These are phyloP conservation scores for Chironex yamaguchii DNA, from an alignment of 30 jellyfish, hydroid and myxozoan species.

Conservation along the genomic window DNA sequence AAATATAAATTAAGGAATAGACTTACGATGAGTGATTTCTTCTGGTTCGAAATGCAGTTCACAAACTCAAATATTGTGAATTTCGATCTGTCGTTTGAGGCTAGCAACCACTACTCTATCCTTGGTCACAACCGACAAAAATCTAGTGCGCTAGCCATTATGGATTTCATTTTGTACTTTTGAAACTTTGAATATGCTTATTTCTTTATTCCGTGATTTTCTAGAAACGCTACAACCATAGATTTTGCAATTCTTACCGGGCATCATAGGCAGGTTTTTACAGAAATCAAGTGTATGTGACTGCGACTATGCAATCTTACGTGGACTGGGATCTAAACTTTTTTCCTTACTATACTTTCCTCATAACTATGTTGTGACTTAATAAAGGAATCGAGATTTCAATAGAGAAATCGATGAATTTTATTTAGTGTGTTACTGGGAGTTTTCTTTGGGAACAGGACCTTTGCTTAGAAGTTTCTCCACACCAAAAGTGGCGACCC, in stretches of 20 bases:
- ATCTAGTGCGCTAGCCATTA: conserved; percentile 45
- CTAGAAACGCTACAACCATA: conserved; percentile 67
- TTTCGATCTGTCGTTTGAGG: conserved; percentile 33
- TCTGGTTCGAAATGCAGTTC: conserved; percentile 64
- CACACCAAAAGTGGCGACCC: conserved; percentile 55
- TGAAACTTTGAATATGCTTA: conserved; percentile 42
- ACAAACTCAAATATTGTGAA: conserved; percentile 30
- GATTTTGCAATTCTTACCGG: conserved; percentile 53
- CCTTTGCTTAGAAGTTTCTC: conserved; percentile 2
- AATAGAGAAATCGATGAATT: no score
- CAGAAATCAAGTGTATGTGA: neutral
- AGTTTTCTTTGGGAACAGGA: conserved; percentile 24
- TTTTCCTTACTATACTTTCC: conserved; percentile 51
- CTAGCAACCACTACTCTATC: conserved; percentile 58
- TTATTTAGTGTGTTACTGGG: conserved; percentile 50
- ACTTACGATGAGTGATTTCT: conserved; percentile 48
- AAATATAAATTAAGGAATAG: neutral
- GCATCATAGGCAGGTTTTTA: conserved; percentile 12
- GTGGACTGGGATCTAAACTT: conserved; percentile 46
- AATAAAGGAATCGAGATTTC: no score
- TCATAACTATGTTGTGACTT: conserved; percentile 43
- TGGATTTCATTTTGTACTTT: conserved; percentile 42
- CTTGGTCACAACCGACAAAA: conserved; percentile 51
- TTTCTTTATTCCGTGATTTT: conserved; percentile 21
- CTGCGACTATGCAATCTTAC: conserved; percentile 50